Percentiles rank a stretch among this genome's conserved stretches.
Conservation (phyloP, 92 coral and sea anemone genomes). For the Porites cylindrica region DNA sequence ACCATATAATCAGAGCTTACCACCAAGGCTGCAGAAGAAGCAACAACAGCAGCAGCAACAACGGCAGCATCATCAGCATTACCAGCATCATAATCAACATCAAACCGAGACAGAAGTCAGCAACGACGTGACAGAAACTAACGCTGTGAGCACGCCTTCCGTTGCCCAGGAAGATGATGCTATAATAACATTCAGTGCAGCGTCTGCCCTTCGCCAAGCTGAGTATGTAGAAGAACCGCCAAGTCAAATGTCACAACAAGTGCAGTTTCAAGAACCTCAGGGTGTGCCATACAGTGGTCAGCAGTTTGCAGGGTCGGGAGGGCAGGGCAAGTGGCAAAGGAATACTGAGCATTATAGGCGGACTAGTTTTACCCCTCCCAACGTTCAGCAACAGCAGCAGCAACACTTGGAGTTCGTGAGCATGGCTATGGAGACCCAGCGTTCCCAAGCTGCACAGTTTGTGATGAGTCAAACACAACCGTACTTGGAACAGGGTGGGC, state of each 20-base stretch:
- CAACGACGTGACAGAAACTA: conserved; percentile 25
- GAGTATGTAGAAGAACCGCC: conserved; percentile 37
- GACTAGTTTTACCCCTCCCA: conserved; percentile 34
- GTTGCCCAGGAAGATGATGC: conserved; percentile 55
- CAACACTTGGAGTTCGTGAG: conserved; percentile 46
- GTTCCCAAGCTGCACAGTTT: conserved; percentile 50
- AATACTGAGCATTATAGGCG: conserved; percentile 39
- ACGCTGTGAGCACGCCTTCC: conserved; percentile 40
- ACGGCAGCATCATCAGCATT: conserved; percentile 71
- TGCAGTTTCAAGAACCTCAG: conserved; percentile 31
- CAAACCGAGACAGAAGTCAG: conserved; percentile 43
- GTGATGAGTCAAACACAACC: conserved; percentile 57
- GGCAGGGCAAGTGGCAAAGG: conserved; percentile 40
- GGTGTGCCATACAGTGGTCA: conserved; percentile 17
- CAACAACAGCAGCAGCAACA: conserved; percentile 91
- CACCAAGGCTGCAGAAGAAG: conserved; percentile 88
- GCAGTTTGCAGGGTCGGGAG: background rate
- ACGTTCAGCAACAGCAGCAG: conserved; percentile 49
- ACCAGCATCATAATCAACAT: conserved; percentile 50
- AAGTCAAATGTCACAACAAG: background rate
- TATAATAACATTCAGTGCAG: conserved; percentile 33
- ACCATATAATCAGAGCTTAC: conserved; percentile 81
- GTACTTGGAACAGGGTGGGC: conserved; percentile 64
- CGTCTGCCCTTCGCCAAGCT: conserved; percentile 4
- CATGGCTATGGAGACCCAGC: conserved; percentile 50